Percentiles rank a stretch among this genome's conserved stretches.
These are phyloP conservation scores for Horisme vitalbata DNA, from an alignment of 2,888 invertebrate species.

Conservation along the genomic window DNA sequence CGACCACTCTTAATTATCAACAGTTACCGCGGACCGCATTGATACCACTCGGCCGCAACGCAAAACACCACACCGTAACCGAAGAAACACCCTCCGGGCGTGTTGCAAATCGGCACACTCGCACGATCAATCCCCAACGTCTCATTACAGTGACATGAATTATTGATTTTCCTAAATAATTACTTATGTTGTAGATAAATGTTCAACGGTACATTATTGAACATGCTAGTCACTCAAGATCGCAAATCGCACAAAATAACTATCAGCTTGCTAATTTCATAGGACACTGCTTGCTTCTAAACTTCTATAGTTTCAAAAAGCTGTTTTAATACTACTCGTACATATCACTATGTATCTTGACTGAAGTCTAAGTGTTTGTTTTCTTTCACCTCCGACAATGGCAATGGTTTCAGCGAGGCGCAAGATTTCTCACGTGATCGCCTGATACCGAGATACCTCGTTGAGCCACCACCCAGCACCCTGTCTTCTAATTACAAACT, in stretches of 20 bases:
- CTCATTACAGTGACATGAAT: conserved; percentile 26
- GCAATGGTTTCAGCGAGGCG: conserved; percentile 28
- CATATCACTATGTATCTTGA: no score
- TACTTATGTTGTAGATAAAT: conserved; percentile 4
- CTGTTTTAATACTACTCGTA: background rate
- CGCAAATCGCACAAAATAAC: background rate
- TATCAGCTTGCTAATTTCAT: background rate
- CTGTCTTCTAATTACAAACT: conserved; percentile 72
- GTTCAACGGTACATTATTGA: conserved; percentile 6
- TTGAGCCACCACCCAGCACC: conserved; percentile 42
- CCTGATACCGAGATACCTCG: conserved; percentile 63
- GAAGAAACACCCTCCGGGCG: conserved; percentile 40
- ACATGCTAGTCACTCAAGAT: background rate
- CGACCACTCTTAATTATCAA: conserved; percentile 78
- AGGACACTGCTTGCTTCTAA: background rate
- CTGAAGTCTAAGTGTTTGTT: no score
- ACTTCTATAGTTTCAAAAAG: background rate
- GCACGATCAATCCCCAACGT: conserved; percentile 22
- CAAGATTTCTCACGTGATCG: conserved; percentile 75
- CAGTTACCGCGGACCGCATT: conserved; percentile 66
- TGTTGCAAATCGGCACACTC: conserved; percentile 23
- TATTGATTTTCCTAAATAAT: conserved; percentile 21
- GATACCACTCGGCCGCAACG: conserved; percentile 50
- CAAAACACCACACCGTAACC: conserved; percentile 47
- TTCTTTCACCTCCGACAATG: conserved; percentile 5